Evolutionary conservation across 2,888 invertebrate genomes (phyloP).

Genomic region (Atherix ibis): DNA sequence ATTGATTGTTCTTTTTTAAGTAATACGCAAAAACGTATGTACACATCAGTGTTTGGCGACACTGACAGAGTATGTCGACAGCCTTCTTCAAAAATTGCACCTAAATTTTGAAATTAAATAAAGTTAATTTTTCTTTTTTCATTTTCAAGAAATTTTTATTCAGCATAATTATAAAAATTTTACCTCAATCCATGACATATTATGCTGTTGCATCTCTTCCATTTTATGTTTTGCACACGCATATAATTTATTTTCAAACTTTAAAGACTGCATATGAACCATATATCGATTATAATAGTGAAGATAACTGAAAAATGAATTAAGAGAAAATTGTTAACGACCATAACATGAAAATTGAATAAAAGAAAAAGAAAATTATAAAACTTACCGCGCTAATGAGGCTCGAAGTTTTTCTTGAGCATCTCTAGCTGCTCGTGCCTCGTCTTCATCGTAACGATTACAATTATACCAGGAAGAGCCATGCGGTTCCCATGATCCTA

Average conservation of each 20-base stretch:
- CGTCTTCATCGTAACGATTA: conserved; percentile 93
- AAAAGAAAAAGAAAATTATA: neutral
- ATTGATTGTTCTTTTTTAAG: conserved; percentile 94
- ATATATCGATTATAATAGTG: conserved; percentile 99
- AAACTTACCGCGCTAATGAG: conserved; percentile 74
- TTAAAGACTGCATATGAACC: conserved; percentile 98
- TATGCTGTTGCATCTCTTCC: conserved; percentile 99
- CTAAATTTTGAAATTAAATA: conserved; percentile 28
- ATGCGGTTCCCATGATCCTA: conserved; percentile 97
- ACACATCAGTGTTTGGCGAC: conserved; percentile 96
- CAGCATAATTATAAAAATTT: conserved; percentile 3
- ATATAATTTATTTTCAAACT: conserved; percentile 94
- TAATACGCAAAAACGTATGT: conserved; percentile 99
- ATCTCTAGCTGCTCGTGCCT: conserved; percentile 89
- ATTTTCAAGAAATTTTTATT: neutral
- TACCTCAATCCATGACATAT: conserved; percentile 99
- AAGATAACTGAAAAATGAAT: conserved; percentile 55
- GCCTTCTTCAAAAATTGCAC: conserved; percentile 97
- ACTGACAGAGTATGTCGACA: conserved; percentile 90
- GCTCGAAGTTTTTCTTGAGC: conserved; percentile 89
- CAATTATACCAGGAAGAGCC: conserved; percentile 98
- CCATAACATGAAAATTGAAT: neutral
- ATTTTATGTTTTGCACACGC: conserved; percentile 93
- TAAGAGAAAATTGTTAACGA: neutral
- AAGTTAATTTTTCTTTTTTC: neutral